Evolutionary conservation across 2,888 invertebrate genomes (phyloP).

Genomic region (Philhelius pedissequus): DNA sequence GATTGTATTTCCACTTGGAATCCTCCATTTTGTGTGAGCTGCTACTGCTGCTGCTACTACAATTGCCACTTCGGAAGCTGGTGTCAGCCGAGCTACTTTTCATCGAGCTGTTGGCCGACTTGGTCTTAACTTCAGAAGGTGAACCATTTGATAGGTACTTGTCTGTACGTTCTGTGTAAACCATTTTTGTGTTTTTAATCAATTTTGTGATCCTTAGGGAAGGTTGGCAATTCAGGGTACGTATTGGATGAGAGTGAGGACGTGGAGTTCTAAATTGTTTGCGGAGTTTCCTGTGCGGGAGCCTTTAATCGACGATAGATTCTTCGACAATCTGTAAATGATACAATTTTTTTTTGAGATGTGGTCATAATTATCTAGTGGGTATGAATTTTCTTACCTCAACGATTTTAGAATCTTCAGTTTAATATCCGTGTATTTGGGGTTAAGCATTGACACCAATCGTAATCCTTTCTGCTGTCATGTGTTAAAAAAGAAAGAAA

Average conservation of each 20-base stretch:
- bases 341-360: not conserved
- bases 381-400: slow-evolving; percentile 69
- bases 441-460: slow-evolving; percentile 78
- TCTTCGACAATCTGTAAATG: slow-evolving; percentile 75
- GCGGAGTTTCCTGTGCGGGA: slow-evolving; percentile 78
- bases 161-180: slow-evolving; percentile 76
- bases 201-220: slow-evolving; percentile 7
- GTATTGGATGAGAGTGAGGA: slow-evolving; percentile 77
- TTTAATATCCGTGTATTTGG: slow-evolving; percentile 72
- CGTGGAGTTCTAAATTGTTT: slow-evolving; percentile 77
- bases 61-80: slow-evolving; percentile 18
- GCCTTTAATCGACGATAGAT: slow-evolving; percentile 76
- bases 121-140: slow-evolving; percentile 5
- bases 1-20: slow-evolving; percentile 78
- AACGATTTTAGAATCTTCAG: slow-evolving; percentile 72
- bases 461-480: slow-evolving; percentile 62
- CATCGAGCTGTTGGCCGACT: slow-evolving; percentile 5
- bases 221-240: slow-evolving; percentile 76
- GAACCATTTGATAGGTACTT: slow-evolving; percentile 71
- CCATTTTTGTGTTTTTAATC: slow-evolving; percentile 75
- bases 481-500: slow-evolving; percentile 21
- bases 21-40: slow-evolving; percentile 71
- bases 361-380: too few species aligned
- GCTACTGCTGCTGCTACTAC: slow-evolving; percentile 31
- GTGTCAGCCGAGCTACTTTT: slow-evolving; percentile 3